phyloP scores from a whole-genome alignment of 1,140 invertebrate species.

The Lucilia cuprina region DNA sequence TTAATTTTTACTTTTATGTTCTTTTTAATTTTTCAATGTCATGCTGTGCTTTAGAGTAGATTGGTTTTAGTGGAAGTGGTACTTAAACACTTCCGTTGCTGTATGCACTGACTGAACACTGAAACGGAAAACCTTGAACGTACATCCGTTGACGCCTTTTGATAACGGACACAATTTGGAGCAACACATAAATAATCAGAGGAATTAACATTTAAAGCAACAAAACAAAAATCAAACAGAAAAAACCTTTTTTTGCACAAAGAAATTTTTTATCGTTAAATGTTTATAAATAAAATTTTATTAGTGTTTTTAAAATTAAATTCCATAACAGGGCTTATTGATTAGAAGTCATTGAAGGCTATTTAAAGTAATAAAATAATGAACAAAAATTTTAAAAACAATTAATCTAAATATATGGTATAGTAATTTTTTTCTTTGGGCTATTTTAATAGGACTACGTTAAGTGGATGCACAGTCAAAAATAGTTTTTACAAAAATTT shows the following conservation, averaged over 20 bases:
- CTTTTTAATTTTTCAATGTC: conserved; percentile 12
- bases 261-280: too few relatives aligned
- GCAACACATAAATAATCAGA: neutral
- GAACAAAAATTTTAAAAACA: too few relatives aligned
- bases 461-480: too few relatives aligned
- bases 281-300: too few relatives aligned
- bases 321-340: neutral
- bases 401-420: too few relatives aligned
- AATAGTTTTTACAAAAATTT: too few relatives aligned
- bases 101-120: neutral
- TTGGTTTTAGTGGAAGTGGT: neutral
- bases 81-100: conserved; percentile 24
- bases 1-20: neutral
- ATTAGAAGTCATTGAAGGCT: neutral
- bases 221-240: neutral
- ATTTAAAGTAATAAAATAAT: neutral
- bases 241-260: neutral
- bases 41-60: conserved; percentile 3
- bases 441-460: too few relatives aligned
- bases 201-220: neutral
- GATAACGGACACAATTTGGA: neutral
- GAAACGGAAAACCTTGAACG: conserved; percentile 24
- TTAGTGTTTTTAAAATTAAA: too few relatives aligned
- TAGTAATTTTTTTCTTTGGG: too few relatives aligned
- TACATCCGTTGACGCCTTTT: conserved; percentile 29